Percentiles rank a stretch among this genome's conserved stretches.
Evolutionary conservation across 2,797 vertebrate species (phyloP).

Genomic region (Phrynocephalus forsythii): DNA sequence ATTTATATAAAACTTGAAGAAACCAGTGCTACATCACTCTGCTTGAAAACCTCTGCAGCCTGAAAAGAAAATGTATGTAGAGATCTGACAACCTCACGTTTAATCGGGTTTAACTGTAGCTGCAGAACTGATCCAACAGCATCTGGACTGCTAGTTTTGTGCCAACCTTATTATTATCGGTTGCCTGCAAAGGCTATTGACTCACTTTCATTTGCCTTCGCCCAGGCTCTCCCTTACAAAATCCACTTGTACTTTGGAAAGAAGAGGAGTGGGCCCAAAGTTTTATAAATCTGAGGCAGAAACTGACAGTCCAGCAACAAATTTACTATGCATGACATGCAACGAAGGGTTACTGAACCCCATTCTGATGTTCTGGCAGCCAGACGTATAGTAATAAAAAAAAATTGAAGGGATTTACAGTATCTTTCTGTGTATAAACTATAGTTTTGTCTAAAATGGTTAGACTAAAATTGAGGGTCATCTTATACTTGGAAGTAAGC

Average conservation of each 20-base stretch:
- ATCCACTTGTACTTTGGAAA: not conserved
- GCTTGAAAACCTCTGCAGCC: not conserved
- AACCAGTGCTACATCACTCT: not conserved
- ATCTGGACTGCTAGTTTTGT: not conserved
- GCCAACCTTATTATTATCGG: slow-evolving; percentile 22
- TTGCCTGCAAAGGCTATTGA: not conserved
- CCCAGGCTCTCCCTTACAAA: too few relatives aligned
- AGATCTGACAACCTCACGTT: slow-evolving; percentile 7
- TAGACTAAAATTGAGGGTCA: too few relatives aligned
- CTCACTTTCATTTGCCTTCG: not conserved
- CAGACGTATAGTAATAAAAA: too few relatives aligned
- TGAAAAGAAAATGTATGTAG: slow-evolving; percentile 15
- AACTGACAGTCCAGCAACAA: not conserved
- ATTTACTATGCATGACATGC: not conserved
- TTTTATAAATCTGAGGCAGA: not conserved
- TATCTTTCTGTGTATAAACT: not conserved
- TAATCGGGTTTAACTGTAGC: slow-evolving; percentile 26
- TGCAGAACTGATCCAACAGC: not conserved
- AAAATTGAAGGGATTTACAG: too few relatives aligned
- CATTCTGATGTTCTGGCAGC: not conserved
- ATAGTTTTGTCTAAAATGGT: too few relatives aligned
- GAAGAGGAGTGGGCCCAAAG: not conserved
- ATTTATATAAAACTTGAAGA: not conserved
- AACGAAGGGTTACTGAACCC: not conserved
- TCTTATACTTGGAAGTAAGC: too few relatives aligned